Evolutionary conservation across 1,140 invertebrate species (phyloP).

Genomic region (Microplitis mediator): DNA sequence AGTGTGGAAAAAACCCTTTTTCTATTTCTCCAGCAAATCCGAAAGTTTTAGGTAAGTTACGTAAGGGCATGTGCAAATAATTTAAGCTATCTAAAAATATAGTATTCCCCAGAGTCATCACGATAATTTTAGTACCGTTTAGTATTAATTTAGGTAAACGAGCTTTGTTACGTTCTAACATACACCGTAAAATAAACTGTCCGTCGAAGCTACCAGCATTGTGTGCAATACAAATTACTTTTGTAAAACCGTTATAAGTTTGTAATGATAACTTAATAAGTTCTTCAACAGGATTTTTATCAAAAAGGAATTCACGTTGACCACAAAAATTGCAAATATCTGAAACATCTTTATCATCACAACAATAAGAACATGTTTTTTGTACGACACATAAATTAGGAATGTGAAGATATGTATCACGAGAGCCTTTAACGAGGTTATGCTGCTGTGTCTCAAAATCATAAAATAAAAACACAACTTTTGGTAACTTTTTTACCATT

Average conservation of each 20-base stretch:
- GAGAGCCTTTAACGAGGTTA: neutral
- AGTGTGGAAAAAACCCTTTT: conserved; percentile 40
- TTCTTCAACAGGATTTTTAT: conserved; percentile 2
- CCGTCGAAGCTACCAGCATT: conserved; percentile 37
- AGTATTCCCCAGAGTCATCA: conserved; percentile 25
- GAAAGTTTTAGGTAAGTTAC: conserved; percentile 39
- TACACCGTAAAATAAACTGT: conserved; percentile 39
- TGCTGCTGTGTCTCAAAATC: neutral
- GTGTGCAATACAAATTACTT: conserved; percentile 35
- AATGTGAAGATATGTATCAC: neutral
- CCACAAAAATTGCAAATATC: neutral
- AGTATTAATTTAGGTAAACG: conserved; percentile 31
- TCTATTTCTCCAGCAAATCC: conserved; percentile 21
- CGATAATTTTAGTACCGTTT: conserved; percentile 34
- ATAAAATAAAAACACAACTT: neutral
- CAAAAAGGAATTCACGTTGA: conserved; percentile 9
- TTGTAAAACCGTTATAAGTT: neutral
- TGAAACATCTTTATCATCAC: neutral
- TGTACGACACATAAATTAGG: neutral
- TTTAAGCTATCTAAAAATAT: conserved; percentile 43
- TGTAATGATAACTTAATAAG: conserved; percentile 19
- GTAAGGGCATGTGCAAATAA: conserved; percentile 41
- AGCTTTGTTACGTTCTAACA: conserved; percentile 22
- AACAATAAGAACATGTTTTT: neutral
- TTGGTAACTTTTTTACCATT: neutral